Evolutionary conservation across 2,113 vertebrate species (phyloP).

Genomic region (Leucoraja erinaceus): DNA sequence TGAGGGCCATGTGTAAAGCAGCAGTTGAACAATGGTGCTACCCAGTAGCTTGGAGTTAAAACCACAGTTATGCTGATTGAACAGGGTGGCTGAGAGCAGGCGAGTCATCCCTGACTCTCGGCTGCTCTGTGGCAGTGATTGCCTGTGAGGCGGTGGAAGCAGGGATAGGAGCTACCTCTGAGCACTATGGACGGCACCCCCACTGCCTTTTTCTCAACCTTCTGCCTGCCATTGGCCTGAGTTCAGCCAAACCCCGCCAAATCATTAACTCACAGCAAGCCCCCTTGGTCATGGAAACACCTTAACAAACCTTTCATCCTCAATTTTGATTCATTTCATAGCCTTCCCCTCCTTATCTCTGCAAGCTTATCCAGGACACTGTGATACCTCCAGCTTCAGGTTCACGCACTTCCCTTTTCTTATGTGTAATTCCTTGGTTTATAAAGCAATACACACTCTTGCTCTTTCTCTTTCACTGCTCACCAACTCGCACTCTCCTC

Average conservation of each 20-base stretch:
- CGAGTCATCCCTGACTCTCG: not conserved
- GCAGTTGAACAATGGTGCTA: not conserved
- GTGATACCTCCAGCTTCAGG: no score
- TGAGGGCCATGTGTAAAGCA: not conserved
- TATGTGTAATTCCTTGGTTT: no score
- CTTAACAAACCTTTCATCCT: not conserved
- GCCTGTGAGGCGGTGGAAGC: not conserved
- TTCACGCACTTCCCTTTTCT: no score
- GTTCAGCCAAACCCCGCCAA: no score
- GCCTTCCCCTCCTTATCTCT: not conserved
- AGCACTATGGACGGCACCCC: not conserved
- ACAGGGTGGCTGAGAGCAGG: not conserved
- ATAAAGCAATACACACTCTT: no score
- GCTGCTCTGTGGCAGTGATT: not conserved
- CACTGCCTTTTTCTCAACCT: no score
- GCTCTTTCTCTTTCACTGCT: no score
- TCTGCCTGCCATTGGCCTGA: no score
- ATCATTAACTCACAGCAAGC: no score
- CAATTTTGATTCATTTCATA: not conserved
- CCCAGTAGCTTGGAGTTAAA: not conserved
- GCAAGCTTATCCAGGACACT: not conserved
- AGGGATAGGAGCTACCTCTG: not conserved
- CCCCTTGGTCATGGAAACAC: no score
- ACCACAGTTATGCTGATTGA: not conserved
- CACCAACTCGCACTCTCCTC: no score